A percentile compares a stretch with the other conserved stretches of the same genome.
phyloP scores from a whole-genome alignment of 2,113 vertebrate genomes.

The Ictalurus punctatus region DNA sequence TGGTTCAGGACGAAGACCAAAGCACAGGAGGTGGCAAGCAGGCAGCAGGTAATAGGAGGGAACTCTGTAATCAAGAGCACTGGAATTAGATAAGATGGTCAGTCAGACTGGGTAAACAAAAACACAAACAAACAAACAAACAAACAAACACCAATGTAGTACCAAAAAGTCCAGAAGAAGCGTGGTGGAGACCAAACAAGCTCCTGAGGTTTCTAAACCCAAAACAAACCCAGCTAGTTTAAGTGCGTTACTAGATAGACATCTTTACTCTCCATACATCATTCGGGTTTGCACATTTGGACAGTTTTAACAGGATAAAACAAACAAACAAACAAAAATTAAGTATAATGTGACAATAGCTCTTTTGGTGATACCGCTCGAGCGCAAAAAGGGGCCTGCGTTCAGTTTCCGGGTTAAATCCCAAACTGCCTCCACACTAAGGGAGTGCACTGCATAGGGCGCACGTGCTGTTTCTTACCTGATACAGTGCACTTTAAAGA shows the following conservation, averaged over 20 bases:
- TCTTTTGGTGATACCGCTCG: background rate
- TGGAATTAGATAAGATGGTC: background rate
- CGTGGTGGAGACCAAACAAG: background rate
- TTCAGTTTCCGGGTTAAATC: background rate
- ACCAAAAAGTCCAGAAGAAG: background rate
- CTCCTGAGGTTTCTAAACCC: background rate
- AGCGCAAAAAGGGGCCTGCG: background rate
- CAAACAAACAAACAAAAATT: too few species aligned
- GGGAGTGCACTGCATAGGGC: background rate
- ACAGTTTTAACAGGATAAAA: background rate
- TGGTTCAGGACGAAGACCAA: conserved; percentile 67
- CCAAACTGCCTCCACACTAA: background rate
- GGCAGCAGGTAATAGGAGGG: background rate
- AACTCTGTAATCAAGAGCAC: conserved; percentile 26
- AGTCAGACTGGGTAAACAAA: background rate
- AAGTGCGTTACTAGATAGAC: background rate
- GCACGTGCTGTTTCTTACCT: background rate
- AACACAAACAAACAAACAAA: background rate
- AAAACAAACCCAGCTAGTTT: background rate
- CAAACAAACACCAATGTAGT: background rate
- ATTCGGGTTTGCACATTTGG: too few species aligned
- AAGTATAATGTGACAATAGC: background rate
- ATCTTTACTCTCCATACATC: background rate
- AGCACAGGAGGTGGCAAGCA: conserved; percentile 41
- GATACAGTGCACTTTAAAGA: background rate